Evolutionary conservation across 1,140 invertebrate genomes (phyloP).

Genomic region (Lepidotrigona ventralis): DNA sequence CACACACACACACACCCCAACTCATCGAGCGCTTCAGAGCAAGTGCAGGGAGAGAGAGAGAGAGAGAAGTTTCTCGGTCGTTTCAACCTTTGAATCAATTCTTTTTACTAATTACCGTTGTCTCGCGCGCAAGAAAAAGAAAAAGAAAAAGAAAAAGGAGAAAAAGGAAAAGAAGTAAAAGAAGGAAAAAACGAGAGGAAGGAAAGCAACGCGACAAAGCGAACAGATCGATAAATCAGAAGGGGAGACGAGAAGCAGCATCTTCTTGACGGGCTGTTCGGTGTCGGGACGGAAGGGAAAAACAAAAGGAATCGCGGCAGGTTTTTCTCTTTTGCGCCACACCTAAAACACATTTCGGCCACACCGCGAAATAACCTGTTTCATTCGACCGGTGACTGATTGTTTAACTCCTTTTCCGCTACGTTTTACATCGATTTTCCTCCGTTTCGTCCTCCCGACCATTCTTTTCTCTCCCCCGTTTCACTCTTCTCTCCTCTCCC

Average conservation of each 20-base stretch:
- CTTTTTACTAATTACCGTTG: slow-evolving; percentile 33
- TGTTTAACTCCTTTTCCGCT: slow-evolving; percentile 34
- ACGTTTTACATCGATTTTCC: slow-evolving; percentile 43
- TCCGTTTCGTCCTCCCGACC: slow-evolving; percentile 26
- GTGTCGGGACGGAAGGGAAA: not conserved
- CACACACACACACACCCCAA: no score
- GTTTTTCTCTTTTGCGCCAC: slow-evolving; percentile 53
- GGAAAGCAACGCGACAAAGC: slow-evolving; percentile 9
- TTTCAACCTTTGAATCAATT: slow-evolving; percentile 34
- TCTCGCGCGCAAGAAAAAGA: not conserved
- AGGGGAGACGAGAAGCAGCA: not conserved
- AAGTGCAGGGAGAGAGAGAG: not conserved
- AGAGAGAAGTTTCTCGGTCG: not conserved
- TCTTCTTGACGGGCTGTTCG: slow-evolving; percentile 19
- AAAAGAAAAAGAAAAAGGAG: not conserved
- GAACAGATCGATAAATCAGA: slow-evolving; percentile 28
- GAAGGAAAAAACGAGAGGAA: no score
- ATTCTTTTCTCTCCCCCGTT: not conserved
- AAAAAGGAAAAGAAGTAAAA: not conserved
- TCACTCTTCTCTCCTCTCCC: no score
- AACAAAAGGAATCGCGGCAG: slow-evolving; percentile 43
- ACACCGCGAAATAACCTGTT: slow-evolving; percentile 45
- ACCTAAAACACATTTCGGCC: slow-evolving; percentile 8
- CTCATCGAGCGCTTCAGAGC: slow-evolving; percentile 42
- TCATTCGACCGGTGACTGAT: slow-evolving; percentile 25